These are phyloP conservation scores for Isurus oxyrinchus DNA, from an alignment of 2,113 vertebrate species.

Conservation along the genomic window DNA sequence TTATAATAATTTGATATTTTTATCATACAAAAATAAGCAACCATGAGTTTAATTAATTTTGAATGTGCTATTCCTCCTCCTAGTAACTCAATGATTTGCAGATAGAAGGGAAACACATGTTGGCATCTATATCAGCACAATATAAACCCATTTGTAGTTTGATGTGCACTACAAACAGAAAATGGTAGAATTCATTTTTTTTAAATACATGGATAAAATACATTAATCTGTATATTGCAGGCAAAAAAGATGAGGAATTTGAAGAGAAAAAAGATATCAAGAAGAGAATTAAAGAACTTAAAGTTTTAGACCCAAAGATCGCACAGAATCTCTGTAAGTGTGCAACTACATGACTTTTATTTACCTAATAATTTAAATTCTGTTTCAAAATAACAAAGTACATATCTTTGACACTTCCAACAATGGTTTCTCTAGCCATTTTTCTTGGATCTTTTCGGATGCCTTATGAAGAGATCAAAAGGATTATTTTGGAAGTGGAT, in stretches of 20 bases:
- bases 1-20: neutral
- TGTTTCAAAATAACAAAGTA: neutral
- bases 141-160: neutral
- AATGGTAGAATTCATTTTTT: neutral
- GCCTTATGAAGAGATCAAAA: constrained; percentile 87
- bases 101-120: neutral
- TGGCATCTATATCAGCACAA: neutral
- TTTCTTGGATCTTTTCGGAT: constrained; percentile 91
- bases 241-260: constrained; percentile 71
- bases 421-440: constrained; percentile 65
- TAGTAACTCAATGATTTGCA: neutral
- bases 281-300: constrained; percentile 90
- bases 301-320: constrained; percentile 89
- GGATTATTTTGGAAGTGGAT: constrained; percentile 85
- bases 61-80: neutral
- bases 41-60: neutral
- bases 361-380: neutral
- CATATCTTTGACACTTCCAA: neutral
- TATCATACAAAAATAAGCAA: neutral
- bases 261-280: constrained; percentile 82
- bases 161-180: neutral
- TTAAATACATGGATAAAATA: neutral
- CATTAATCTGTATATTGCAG: constrained; percentile 52
- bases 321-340: constrained; percentile 96
- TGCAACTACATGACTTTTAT: neutral